Evolutionary conservation across 1,140 invertebrate genomes (phyloP), one percentile per base, ranked within the genome.

Genomic region (Potamilus streckersoni): DNA sequence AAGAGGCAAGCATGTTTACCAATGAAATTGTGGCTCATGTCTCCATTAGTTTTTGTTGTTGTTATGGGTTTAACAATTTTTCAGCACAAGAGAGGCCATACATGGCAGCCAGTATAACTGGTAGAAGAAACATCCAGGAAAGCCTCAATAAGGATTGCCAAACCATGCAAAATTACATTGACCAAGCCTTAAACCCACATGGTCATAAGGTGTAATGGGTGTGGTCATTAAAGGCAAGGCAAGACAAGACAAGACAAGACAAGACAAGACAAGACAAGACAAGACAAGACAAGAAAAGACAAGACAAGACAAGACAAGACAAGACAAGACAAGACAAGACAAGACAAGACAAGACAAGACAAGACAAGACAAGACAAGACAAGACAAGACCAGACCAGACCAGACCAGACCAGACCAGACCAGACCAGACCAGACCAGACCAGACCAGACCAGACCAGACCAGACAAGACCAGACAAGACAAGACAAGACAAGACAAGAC

Each of bases 161-260:
- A 31, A 2, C 27, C 4, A 4, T 31, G 27, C 2, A 4, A 31
- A 31, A 31, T 31, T 31, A 31, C 27, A 31, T 4, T 31, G 27
- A 2, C 27, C 27, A 31, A 31, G 27, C 27, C 27, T 31, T 2
- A 31, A 31, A 31, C 27, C 27, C 27, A 31, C 27, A 2, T 31
- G 27, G 27, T 2, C 27, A 31, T 31, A 31, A 31, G 27, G 27
- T 31, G 27, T 2, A 31, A 31, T 31, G 27, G 31, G 65, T 16
- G 27, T 49, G 65, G 6, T 19, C 2, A 64, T 19, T 27, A 67
- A 49, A 67, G 65, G 31, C 27, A 67, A 67, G 65, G 27, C 31
- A 67, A 67, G 31, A 13, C 31, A 67, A 67, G 65, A 38, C 19
- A n/a, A 67, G n/a, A n/a, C 65, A 49, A 38, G 65, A 49, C 65